A percentile compares a stretch with the other conserved stretches of the same genome.
Conservation (phyloP, 2,888 invertebrate species). For the Serrognathus titanus region DNA sequence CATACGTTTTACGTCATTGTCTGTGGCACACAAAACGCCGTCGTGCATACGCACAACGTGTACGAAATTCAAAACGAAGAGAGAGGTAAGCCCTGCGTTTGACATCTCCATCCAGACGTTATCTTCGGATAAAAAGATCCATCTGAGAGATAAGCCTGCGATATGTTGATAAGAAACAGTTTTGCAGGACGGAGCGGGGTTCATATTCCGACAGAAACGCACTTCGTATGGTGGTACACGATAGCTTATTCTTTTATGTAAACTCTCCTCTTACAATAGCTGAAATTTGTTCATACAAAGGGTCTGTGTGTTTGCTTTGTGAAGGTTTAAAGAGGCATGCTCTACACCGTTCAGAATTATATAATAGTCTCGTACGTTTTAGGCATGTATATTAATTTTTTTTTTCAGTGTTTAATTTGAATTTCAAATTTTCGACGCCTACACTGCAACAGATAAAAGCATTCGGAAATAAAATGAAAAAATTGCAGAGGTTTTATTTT, state of each 20-base stretch:
- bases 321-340: constrained; percentile 30
- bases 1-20: not conserved
- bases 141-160: constrained; percentile 41
- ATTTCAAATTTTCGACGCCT: no score
- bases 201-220: constrained; percentile 28
- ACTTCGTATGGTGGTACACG: constrained; percentile 4
- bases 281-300: constrained; percentile 38
- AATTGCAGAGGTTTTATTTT: no score
- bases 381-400: not conserved
- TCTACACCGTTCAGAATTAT: constrained; percentile 13
- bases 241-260: constrained; percentile 35
- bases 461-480: no score
- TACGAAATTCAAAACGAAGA: constrained; percentile 14
- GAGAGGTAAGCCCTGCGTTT: constrained; percentile 37
- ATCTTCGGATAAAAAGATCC: constrained; percentile 46
- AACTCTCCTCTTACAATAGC: constrained; percentile 35
- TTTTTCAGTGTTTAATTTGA: not conserved
- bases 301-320: constrained; percentile 31
- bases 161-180: constrained; percentile 39
- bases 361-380: not conserved
- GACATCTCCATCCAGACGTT: constrained; percentile 47
- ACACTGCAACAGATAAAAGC: no score
- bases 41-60: not conserved
- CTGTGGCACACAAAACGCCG: not conserved
- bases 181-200: constrained; percentile 25